Base-by-base conservation (phyloP, 2,888 invertebrate genomes). In the Phymatocera aterrima region DNA sequence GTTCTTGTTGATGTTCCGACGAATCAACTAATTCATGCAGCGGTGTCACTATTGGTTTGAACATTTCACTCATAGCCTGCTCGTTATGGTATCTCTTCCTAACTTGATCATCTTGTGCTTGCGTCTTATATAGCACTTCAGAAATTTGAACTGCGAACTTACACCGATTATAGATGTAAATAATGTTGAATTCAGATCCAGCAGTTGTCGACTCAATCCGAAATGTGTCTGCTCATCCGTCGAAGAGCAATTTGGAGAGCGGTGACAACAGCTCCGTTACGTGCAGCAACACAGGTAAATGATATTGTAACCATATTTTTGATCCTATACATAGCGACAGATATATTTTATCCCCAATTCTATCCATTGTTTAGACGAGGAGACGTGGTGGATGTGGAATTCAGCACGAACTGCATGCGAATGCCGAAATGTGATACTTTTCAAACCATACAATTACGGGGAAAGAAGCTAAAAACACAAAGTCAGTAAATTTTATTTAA, bases 81-180 rank as follows among this genome's bases (percentile, higher is more conserved):
- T n/a, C n/a, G n/a, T n/a, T n/a, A n/a, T n/a, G n/a, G 21, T 21
- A 21, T 54, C 54, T 54, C 8, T 54, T 2, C 24, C 24, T 1
- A 18, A 18, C 8, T 54, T 54, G 6, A 54, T 54, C 21, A 54
- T 54, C n/a, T n/a, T n/a, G n/a, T n/a, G n/a, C n/a, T n/a, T n/a
- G n/a, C 79, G 51, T 18, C 78, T 75, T 64, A 81, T n/a, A n/a
- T n/a, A n/a, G n/a, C 8, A 77, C 78, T 48, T 68, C 46, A 15
- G 2, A 43, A 12, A 43, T 43, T 43, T 43, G 43, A 43, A 8
- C 6, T 43, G 6, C 15, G 43, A 43, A 43, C 43, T 5, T 43
- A 15, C 43, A 43, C 43, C 43, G 8, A 43, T 43, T 43, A 43
- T 15, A 43, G 43, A 43, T 43, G 43, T 43, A 5, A 43, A 43